Evolutionary conservation across 2,797 vertebrate species (phyloP), one percentile per base, ranked within the genome.

Genomic region (Phrynocephalus forsythii): DNA sequence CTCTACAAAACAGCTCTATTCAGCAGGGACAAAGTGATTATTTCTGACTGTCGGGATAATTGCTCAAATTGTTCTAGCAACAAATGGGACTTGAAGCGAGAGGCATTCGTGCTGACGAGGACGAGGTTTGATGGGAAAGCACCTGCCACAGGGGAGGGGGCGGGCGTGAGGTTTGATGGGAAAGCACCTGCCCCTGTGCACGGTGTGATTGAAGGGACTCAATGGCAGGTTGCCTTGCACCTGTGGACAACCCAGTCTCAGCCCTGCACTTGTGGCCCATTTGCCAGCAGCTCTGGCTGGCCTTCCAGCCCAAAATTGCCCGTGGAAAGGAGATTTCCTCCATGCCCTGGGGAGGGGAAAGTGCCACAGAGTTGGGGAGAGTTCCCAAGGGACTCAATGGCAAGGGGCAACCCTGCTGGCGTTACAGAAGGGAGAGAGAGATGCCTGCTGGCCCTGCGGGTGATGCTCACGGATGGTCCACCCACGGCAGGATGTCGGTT

Each of bases 11-110:
- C 85, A 30, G 81, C 76, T 56, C 82, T 78, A 69, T 86, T 86
- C 88, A 86, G 8, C 44, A 15, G 85, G 63, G 76, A 84, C 81
- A 76, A 44, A n/a, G 60, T 48, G 85, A 87, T 87, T 87, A 60
- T 84, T 79, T 84, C 88, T 76, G 85, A 83, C 85, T 80, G 88
- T 76, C 18, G 9, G 77, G 82, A 80, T 87, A 90, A 87, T 90
- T 90, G 88, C 85, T 84, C 82, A 83, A 84, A 76, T 87, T 87
- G 88, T 84, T 80, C 85, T 69, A 9, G 26, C 48, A 30, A 60
- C 60, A 75, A 87, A 28, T 60, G 85, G 69, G 82, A 44, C 88
- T 86, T 76, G 88, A 68, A 75, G 82, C 44, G 44, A 38, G 60
- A 68, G 10, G 30, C 20, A n/a, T 56, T 79, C 68, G 38, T 73